Conservation (phyloP, 1,140 invertebrate genomes). For the Heliconius eleuchia region DNA sequence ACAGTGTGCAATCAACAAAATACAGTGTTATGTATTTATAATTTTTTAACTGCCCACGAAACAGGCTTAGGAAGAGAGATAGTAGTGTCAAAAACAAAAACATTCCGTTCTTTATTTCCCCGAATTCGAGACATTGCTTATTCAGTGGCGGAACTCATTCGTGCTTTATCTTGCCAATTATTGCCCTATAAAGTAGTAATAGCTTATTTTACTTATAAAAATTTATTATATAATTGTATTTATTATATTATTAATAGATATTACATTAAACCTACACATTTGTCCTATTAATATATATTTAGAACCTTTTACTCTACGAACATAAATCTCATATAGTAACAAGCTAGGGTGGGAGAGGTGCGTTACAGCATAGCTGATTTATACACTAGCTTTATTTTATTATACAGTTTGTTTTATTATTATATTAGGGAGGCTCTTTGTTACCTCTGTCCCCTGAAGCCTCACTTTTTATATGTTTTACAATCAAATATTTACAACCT, state of each 20-base stretch:
- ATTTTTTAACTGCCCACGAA: no score
- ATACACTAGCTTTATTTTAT: slow-evolving; percentile 83
- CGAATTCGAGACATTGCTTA: no score
- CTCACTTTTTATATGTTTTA: slow-evolving; percentile 27
- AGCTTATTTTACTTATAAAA: no score
- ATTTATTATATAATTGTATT: neutral
- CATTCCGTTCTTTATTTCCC: no score
- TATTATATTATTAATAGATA: neutral
- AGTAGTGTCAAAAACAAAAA: no score
- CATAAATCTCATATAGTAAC: slow-evolving; percentile 72
- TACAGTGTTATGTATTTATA: no score
- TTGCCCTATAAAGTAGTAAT: no score
- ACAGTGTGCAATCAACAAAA: no score
- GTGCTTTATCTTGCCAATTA: no score
- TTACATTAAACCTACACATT: neutral
- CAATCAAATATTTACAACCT: slow-evolving; percentile 9
- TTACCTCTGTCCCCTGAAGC: slow-evolving; percentile 45
- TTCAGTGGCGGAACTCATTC: no score
- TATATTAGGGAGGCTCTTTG: slow-evolving; percentile 82
- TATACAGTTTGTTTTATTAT: slow-evolving; percentile 83
- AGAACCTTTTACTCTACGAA: slow-evolving; percentile 60
- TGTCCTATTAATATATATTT: slow-evolving; percentile 73
- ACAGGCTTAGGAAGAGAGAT: no score
- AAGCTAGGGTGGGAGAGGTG: slow-evolving; percentile 57
- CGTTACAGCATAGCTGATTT: slow-evolving; percentile 80